Evolutionary conservation across 2,113 vertebrate species (phyloP).

Genomic region (Psittacus erithacus): DNA sequence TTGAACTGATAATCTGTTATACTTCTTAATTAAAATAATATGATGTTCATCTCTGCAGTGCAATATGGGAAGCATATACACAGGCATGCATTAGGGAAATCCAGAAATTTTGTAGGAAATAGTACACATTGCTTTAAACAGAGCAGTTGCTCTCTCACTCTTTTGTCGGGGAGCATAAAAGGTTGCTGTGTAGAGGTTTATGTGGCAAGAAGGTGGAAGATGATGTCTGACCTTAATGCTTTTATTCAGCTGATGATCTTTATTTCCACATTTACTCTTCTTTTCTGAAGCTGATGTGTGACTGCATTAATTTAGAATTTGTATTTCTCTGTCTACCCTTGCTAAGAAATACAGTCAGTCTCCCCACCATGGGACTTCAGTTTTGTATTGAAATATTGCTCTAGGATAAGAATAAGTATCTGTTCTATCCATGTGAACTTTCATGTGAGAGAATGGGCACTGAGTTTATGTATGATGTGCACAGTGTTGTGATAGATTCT

Average conservation of each 20-base stretch:
- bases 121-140: background rate
- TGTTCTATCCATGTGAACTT: background rate
- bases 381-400: background rate
- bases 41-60: background rate
- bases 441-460: background rate
- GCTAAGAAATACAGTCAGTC: background rate
- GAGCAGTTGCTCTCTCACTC: background rate
- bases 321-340: background rate
- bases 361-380: background rate
- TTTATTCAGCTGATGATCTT: background rate
- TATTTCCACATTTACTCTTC: background rate
- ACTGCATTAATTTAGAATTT: background rate
- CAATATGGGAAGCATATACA: background rate
- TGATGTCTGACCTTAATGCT: background rate
- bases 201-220: background rate
- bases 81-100: background rate
- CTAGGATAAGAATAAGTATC: background rate
- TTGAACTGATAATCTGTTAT: background rate
- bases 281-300: background rate
- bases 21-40: background rate
- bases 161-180: background rate
- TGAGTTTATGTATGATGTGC: background rate
- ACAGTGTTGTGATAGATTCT: background rate
- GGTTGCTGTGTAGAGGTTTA: background rate
- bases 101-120: background rate